Evolutionary conservation across 2,888 invertebrate species (phyloP).

Genomic region (Palloptera scutellata): DNA sequence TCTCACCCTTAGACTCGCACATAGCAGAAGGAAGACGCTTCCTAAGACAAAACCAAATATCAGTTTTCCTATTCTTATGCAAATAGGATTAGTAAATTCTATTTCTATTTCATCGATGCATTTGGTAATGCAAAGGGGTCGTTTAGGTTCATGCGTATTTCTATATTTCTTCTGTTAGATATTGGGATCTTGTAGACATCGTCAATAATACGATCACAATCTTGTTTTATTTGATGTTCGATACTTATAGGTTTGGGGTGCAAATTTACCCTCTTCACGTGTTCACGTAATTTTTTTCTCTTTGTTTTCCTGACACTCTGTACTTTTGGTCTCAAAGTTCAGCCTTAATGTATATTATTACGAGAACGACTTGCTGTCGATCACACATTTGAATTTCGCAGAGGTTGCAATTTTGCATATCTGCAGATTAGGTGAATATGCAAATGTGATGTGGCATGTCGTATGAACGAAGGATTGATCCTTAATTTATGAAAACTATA

Average conservation of each 20-base stretch:
- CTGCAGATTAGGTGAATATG: conserved; percentile 42
- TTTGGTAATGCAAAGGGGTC: conserved; percentile 33
- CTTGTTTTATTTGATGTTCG: neutral
- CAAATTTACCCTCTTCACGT: neutral
- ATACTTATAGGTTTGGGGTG: neutral
- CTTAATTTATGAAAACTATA: conserved; percentile 63
- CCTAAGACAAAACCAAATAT: conserved; percentile 60
- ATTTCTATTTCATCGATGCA: too few relatives aligned
- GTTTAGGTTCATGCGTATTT: conserved; percentile 44
- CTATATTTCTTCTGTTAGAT: conserved; percentile 27
- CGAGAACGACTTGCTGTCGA: conserved; percentile 25
- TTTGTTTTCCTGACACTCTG: neutral
- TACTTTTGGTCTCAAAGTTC: conserved; percentile 12
- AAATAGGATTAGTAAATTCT: conserved; percentile 47
- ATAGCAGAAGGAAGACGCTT: conserved; percentile 45
- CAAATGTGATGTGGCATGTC: conserved; percentile 44
- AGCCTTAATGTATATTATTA: conserved; percentile 52
- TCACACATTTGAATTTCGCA: conserved; percentile 43
- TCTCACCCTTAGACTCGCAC: conserved; percentile 12
- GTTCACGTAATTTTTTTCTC: neutral
- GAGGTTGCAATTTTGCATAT: conserved; percentile 35
- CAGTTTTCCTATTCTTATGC: conserved; percentile 63
- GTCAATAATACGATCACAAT: conserved; percentile 24
- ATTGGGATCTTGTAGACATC: conserved; percentile 49
- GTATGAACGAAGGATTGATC: conserved; percentile 54